A percentile compares a stretch with the other conserved stretches of the same genome.
Conservation (phyloP, 1,140 invertebrate genomes). For the Steinernema feltiae region DNA sequence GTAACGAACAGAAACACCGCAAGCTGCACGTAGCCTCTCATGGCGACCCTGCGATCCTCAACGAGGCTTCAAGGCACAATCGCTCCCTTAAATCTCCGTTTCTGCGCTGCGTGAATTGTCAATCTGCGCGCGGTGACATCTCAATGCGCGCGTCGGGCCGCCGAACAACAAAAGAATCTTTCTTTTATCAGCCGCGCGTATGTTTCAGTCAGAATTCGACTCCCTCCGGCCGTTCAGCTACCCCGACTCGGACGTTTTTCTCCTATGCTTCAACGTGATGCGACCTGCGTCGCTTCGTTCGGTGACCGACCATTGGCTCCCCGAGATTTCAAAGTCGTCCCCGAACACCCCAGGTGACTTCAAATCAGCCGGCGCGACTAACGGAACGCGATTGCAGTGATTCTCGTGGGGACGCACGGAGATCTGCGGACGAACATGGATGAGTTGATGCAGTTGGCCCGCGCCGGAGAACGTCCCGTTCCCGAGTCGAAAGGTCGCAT, state of each 20-base stretch:
- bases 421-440: conserved; percentile 81
- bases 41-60: too few species aligned
- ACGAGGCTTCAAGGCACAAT: background rate
- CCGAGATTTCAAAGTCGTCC: conserved; percentile 44
- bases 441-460: conserved; percentile 77
- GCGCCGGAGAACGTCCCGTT: conserved; percentile 78
- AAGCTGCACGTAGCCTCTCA: too few species aligned
- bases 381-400: conserved; percentile 64
- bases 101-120: conserved; percentile 7
- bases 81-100: background rate
- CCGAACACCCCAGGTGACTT: conserved; percentile 37
- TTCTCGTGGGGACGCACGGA: conserved; percentile 75
- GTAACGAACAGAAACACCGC: background rate
- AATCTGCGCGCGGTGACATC: conserved; percentile 2
- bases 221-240: conserved; percentile 52
- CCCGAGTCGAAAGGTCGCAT: conserved; percentile 69
- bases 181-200: too few species aligned
- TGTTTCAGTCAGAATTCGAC: conserved; percentile 53
- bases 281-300: conserved; percentile 41
- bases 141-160: background rate
- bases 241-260: conserved; percentile 54
- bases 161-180: conserved; percentile 4
- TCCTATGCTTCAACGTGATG: conserved; percentile 55
- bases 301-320: conserved; percentile 50
- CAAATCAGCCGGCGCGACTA: background rate